Evolutionary conservation across 2,113 vertebrate genomes (phyloP), one percentile per base, ranked within the genome.

Genomic region (Eudyptes chrysolophus): DNA sequence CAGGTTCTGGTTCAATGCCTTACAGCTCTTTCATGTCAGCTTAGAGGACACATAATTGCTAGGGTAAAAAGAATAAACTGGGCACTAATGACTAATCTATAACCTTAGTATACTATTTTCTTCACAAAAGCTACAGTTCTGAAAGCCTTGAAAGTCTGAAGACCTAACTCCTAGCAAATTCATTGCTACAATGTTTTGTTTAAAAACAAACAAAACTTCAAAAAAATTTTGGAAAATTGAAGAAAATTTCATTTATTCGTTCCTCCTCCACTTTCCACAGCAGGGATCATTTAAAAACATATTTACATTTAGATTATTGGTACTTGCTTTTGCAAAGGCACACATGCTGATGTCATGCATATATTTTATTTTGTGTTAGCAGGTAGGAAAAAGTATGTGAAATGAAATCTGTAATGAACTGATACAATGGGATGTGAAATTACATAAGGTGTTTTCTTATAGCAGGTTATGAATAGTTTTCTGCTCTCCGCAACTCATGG

Each of bases 401-500:
- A 95, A 84, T 2, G 6, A 97, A 95, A 94, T 78, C 83, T 69
- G 61, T 46, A 66, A 94, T 76, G 80, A 93, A 96, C 49, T 29
- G 44, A 64, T 65, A 97, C 81, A 97, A 96, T 64, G 75, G 70
- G 74, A 97, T 80, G 75, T 94, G 95, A 97, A 97, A 97, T 97
- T 95, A 94, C 90, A 84, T 78, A 81, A 96, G 85, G 87, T 96
- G 85, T 94, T 96, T 81, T 96, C 94, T 76, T 96, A 80, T 57
- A 95, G 69, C 72, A 88, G 76, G 92, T 96, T 97, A 97, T 89
- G 94, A 97, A 97, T 96, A 94, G 92, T 96, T 96, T 96, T 97
- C 84, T 94, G 49, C 77, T 88, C 62, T 90, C 89, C 97, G 62
- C 77, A 94, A 89, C 55, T 96, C 78, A 75, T 25, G 57, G 71